phyloP scores from a whole-genome alignment of 2,888 invertebrate genomes.

The Drepanosiphum platanoidis region DNA sequence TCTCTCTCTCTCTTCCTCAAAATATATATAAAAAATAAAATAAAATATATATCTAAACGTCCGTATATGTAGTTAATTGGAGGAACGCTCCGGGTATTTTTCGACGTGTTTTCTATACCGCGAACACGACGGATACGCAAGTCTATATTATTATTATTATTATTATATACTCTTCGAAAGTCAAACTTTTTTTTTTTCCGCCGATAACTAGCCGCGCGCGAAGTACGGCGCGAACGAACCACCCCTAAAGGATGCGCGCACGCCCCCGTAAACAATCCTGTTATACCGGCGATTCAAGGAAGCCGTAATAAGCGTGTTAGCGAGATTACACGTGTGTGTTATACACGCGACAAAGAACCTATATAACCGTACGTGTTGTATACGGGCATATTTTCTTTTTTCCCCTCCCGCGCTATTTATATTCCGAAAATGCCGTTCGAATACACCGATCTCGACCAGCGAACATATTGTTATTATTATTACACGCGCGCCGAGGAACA shows the following conservation, averaged over 20 bases:
- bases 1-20: too few relatives aligned
- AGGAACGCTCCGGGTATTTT: constrained; percentile 32
- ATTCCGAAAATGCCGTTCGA: not conserved
- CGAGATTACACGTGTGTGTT: not conserved
- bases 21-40: too few relatives aligned
- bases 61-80: not conserved
- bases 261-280: constrained; percentile 31
- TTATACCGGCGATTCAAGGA: not conserved
- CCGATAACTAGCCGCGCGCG: constrained; percentile 5
- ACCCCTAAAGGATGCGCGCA: not conserved
- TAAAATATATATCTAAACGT: not conserved
- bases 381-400: not conserved
- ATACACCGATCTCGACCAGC: not conserved
- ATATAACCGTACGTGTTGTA: not conserved
- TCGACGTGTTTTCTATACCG: not conserved
- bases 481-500: not conserved
- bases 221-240: not conserved
- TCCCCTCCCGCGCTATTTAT: not conserved
- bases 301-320: not conserved
- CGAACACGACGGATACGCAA: not conserved
- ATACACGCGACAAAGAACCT: not conserved
- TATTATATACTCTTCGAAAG: not conserved
- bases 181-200: not conserved
- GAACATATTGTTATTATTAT: not conserved
- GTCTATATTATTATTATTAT: too few relatives aligned